phyloP scores from a whole-genome alignment of 2,113 vertebrate species.

The Emydura subglobosa region DNA sequence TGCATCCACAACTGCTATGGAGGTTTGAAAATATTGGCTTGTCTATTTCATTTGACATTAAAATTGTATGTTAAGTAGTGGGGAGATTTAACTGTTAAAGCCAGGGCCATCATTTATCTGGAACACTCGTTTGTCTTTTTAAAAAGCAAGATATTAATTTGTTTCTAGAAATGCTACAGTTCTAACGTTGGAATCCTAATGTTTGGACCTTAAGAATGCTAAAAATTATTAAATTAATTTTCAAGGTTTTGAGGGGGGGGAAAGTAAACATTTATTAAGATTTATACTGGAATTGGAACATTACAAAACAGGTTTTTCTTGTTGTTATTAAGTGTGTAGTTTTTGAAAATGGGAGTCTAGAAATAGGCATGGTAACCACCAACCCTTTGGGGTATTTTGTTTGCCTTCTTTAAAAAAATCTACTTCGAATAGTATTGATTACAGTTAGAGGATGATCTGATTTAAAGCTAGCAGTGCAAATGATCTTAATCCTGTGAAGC shows the following conservation, averaged over 20 bases:
- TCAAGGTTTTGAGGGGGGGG: neutral
- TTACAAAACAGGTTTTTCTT: neutral
- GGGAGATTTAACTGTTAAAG: neutral
- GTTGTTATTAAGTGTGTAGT: neutral
- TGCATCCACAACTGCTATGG: neutral
- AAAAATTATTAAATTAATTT: neutral
- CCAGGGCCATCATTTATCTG: neutral
- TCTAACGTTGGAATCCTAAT: neutral
- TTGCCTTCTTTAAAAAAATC: neutral
- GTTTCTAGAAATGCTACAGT: neutral
- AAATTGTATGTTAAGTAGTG: neutral
- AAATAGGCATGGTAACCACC: neutral
- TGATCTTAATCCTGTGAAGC: conserved; percentile 44
- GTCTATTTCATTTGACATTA: neutral
- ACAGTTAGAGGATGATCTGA: conserved; percentile 63
- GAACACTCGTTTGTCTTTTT: neutral
- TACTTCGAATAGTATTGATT: conserved; percentile 45
- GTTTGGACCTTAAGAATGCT: neutral
- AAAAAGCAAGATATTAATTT: too few species aligned
- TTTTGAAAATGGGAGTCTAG: neutral
- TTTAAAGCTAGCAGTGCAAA: conserved; percentile 51
- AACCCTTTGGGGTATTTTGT: rapidly evolving
- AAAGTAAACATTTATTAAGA: neutral
- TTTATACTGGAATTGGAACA: neutral
- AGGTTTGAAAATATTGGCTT: neutral